phyloP scores from a whole-genome alignment of 1,140 invertebrate species.

The Ips nitidus region DNA sequence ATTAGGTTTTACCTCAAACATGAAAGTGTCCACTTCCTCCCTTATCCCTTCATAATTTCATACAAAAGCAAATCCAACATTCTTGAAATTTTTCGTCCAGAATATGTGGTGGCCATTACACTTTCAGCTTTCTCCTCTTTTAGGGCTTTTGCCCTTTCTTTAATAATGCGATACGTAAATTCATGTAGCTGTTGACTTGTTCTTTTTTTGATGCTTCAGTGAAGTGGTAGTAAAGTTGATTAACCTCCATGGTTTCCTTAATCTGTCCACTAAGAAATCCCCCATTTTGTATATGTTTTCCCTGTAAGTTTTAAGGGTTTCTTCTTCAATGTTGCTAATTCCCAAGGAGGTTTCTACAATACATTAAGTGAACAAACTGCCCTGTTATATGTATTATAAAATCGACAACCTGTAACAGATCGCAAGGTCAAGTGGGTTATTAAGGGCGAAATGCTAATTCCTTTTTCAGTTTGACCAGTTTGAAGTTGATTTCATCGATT shows the following conservation, averaged over 20 bases:
- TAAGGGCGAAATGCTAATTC: slow-evolving; percentile 56
- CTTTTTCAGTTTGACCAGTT: slow-evolving; percentile 50
- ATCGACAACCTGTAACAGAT: slow-evolving; percentile 62
- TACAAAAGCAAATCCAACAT: slow-evolving; percentile 75
- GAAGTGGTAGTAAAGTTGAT: slow-evolving; percentile 27
- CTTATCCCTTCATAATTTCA: slow-evolving; percentile 67
- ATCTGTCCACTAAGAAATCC: slow-evolving; percentile 54
- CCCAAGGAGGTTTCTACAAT: slow-evolving; percentile 34
- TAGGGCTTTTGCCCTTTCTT: slow-evolving; percentile 22
- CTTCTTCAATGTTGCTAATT: slow-evolving; percentile 27
- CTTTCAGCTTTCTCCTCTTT: slow-evolving; percentile 2
- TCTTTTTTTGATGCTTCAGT: slow-evolving; percentile 42
- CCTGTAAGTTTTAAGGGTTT: slow-evolving; percentile 56
- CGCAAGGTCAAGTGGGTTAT: slow-evolving; percentile 64
- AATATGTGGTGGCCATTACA: slow-evolving; percentile 10
- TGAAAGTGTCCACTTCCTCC: slow-evolving; percentile 86
- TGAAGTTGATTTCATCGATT: slow-evolving; percentile 10
- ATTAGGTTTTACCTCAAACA: slow-evolving; percentile 66
- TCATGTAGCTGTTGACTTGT: slow-evolving; percentile 60
- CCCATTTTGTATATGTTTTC: slow-evolving; percentile 57
- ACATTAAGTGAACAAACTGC: no score
- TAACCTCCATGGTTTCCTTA: slow-evolving; percentile 61
- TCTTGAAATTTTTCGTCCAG: slow-evolving; percentile 59
- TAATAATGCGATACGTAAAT: slow-evolving; percentile 65
- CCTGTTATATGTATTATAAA: no score